phyloP scores from a whole-genome alignment of 2,113 vertebrate genomes.

The Mellivora capensis region DNA sequence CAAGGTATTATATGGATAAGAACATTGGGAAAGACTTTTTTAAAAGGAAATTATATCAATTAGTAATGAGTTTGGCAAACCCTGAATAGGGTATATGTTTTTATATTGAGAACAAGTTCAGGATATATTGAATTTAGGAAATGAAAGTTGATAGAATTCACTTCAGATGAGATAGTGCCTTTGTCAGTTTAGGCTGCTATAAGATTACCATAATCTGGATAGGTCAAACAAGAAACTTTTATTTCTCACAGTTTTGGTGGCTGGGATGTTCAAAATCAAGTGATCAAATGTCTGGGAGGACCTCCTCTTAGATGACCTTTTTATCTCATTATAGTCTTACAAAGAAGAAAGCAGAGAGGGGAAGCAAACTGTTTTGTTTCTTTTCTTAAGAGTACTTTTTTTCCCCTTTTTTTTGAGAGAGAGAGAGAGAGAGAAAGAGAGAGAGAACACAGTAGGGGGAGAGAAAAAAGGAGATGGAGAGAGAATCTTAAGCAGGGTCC shows the following conservation, averaged over 20 bases:
- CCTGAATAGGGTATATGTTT: neutral
- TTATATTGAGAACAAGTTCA: neutral
- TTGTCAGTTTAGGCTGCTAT: neutral
- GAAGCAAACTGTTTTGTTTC: neutral
- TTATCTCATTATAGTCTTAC: neutral
- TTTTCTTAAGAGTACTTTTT: neutral
- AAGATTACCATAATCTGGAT: neutral
- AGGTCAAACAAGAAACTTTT: neutral
- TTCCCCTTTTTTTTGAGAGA: too few relatives aligned
- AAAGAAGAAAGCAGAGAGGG: neutral
- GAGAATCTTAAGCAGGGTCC: neutral
- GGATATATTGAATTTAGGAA: neutral
- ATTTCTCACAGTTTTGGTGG: neutral
- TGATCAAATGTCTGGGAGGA: neutral
- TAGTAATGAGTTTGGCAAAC: neutral
- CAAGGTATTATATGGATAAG: neutral
- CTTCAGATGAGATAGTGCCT: neutral
- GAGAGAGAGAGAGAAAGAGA: too few relatives aligned
- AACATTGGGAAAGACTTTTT: neutral
- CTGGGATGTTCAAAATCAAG: neutral
- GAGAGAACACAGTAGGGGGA: accelerated
- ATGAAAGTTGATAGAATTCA: conserved; percentile 13
- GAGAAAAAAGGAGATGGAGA: neutral
- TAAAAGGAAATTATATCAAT: neutral
- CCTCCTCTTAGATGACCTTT: neutral